Evolutionary conservation across 2,888 invertebrate species (phyloP), one percentile per base, ranked within the genome.

Genomic region (Syrista parreyssii): DNA sequence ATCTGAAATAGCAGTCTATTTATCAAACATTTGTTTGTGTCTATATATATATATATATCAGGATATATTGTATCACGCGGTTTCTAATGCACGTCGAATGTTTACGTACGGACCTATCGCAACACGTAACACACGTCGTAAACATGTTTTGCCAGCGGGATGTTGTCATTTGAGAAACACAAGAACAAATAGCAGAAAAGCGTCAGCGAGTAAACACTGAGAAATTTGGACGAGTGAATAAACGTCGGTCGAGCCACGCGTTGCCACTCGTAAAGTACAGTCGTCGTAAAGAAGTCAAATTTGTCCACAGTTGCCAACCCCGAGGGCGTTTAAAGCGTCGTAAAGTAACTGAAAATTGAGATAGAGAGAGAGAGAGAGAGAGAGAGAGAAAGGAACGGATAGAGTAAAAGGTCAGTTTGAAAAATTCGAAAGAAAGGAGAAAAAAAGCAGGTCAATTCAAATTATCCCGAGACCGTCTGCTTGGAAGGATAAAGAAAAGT

Each of bases 201-300:
- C 9, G 9, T 23, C 23, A 9, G 23, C 55, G 15, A 55, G 23
- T 55, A 23, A 9, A 23, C 6, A 23, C 55, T 23, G 23, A 15
- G 40, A 23, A 1, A 23, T 55, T 55, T 23, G 23, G 23, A 55
- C 9, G 4, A 55, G 9, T 23, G 2, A 55, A 55, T 23, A 55
- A 9, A 55, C 4, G 9, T 9, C 4, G 69, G 71, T 9, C 9
- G 2, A 12, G 71, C 15, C 33, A 32, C 71, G 15, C 71, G 36
- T 6, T 33, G 23, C 68, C 23, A 72, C 78, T 83, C 82, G 77
- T 83, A 84, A 86, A 85, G 78, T 78, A 81, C 75, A 75, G 68
- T 75, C 82, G 75, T 86, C 87, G 80, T 87, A 88, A 88, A 88
- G 76, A 82, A 84, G 84, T 87, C 86, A 86, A 86, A 87, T 86